A percentile compares a stretch with the other conserved stretches of the same genome.
Evolutionary conservation across 1,140 invertebrate species (phyloP).

Genomic region (Zaprionus taronus): DNA sequence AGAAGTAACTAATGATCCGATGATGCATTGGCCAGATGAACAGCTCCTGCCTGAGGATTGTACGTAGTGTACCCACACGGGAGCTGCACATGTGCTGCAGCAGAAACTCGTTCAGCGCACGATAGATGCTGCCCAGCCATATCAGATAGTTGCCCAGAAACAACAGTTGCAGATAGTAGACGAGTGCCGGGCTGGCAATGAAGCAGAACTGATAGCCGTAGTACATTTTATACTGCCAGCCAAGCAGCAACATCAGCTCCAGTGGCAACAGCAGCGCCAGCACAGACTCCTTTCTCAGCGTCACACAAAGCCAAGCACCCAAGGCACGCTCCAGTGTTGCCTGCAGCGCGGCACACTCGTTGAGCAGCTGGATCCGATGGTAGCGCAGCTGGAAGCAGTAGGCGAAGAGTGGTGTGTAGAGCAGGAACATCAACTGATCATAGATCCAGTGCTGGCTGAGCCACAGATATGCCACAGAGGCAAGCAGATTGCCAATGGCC

Average conservation of each 20-base stretch:
- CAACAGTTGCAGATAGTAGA: slow-evolving; percentile 55
- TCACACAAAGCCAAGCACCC: slow-evolving; percentile 50
- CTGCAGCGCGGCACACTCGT: slow-evolving; percentile 41
- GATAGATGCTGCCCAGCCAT: slow-evolving; percentile 58
- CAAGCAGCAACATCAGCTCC: slow-evolving; percentile 31
- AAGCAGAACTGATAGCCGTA: slow-evolving; percentile 54
- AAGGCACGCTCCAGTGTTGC: slow-evolving; percentile 30
- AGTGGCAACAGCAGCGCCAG: slow-evolving; percentile 40
- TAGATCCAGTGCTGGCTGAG: slow-evolving; percentile 52
- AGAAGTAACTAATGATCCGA: slow-evolving; percentile 46
- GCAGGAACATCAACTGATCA: slow-evolving; percentile 47
- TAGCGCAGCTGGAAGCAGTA: slow-evolving; percentile 51
- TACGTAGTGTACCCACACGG: slow-evolving; percentile 20
- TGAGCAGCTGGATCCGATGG: slow-evolving; percentile 47
- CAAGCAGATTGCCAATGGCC: slow-evolving; percentile 26
- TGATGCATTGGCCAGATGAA: slow-evolving; percentile 36
- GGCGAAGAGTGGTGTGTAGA: slow-evolving; percentile 55
- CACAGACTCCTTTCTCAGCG: slow-evolving; percentile 36
- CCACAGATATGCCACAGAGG: slow-evolving; percentile 45
- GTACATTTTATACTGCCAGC: slow-evolving; percentile 53
- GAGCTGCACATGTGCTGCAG: slow-evolving; percentile 43
- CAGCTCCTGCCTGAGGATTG: slow-evolving; percentile 33
- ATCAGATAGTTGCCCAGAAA: slow-evolving; percentile 63
- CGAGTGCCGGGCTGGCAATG: slow-evolving; percentile 47
- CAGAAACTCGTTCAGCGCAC: slow-evolving; percentile 53